Evolutionary conservation across 2,797 vertebrate species (phyloP).

Genomic region (Mycteria americana): DNA sequence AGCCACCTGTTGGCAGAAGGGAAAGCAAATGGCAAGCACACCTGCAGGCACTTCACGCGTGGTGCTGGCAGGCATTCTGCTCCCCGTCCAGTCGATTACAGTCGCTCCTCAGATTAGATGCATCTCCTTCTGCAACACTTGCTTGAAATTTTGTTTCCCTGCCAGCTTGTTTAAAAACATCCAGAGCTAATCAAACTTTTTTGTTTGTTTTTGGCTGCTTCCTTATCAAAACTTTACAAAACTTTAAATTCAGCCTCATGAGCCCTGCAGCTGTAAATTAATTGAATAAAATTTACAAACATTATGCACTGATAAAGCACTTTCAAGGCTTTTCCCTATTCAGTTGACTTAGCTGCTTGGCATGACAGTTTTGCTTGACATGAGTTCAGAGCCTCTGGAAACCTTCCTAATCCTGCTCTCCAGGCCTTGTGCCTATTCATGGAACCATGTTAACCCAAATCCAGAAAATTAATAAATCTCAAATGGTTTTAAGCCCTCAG

Average conservation of each 20-base stretch:
- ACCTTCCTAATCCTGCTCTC: conserved; percentile 72
- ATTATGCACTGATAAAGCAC: conserved; percentile 67
- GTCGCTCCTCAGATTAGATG: neutral
- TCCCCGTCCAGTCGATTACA: neutral
- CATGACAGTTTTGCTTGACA: conserved; percentile 70
- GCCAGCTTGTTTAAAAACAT: conserved; percentile 55
- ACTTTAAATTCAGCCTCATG: conserved; percentile 71
- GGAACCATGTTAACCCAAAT: conserved; percentile 62
- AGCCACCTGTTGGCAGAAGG: neutral
- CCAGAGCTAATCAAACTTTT: conserved; percentile 56
- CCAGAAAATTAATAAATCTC: conserved; percentile 72
- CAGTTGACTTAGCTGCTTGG: conserved; percentile 63
- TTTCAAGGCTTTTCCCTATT: conserved; percentile 57
- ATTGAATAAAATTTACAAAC: conserved; percentile 78
- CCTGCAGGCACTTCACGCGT: neutral
- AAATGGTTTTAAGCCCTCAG: conserved; percentile 56
- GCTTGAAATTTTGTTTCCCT: neutral
- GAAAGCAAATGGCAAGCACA: neutral
- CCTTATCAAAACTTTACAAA: conserved; percentile 74
- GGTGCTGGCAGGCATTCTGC: neutral
- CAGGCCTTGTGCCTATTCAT: conserved; percentile 71
- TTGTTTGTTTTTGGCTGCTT: conserved; percentile 60
- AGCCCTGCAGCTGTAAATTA: conserved; percentile 77
- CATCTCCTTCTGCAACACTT: neutral
- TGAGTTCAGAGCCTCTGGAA: conserved; percentile 75